These are phyloP conservation scores for Pterostichus niger DNA, from an alignment of 2,888 invertebrate genomes.

Conservation along the genomic window DNA sequence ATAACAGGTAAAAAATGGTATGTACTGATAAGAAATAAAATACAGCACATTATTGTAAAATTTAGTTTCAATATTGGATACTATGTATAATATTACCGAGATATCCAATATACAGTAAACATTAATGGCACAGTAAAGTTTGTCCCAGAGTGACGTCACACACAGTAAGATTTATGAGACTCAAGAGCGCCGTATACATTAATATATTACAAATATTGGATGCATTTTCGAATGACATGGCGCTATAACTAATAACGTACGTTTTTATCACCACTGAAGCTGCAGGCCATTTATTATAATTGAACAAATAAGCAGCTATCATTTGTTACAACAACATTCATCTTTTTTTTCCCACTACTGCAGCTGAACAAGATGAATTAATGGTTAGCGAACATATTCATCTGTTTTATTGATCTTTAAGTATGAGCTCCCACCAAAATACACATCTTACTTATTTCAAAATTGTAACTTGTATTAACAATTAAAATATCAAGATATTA, in stretches of 20 bases:
- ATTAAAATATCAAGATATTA: too few relatives aligned
- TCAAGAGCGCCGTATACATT: constrained; percentile 34
- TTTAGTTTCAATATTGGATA: neutral
- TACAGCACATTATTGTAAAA: too few relatives aligned
- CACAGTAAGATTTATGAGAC: constrained; percentile 38
- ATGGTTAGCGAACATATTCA: too few relatives aligned
- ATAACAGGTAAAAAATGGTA: too few relatives aligned
- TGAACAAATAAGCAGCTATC: constrained; percentile 22
- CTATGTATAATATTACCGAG: constrained; percentile 7
- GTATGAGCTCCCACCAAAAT: too few relatives aligned
- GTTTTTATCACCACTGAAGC: constrained; percentile 7
- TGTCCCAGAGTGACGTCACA: constrained; percentile 35
- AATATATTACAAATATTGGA: constrained; percentile 52
- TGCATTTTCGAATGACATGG: constrained; percentile 38
- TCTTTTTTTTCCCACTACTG: too few relatives aligned
- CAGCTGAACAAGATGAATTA: too few relatives aligned
- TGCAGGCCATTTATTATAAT: constrained; percentile 42
- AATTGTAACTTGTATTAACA: too few relatives aligned
- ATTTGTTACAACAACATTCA: constrained; percentile 17
- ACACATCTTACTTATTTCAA: too few relatives aligned
- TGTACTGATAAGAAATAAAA: too few relatives aligned
- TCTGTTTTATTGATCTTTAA: too few relatives aligned
- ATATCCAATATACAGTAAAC: constrained; percentile 43
- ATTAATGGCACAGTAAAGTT: constrained; percentile 36
- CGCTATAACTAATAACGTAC: constrained; percentile 26